Conservation (phyloP, 2,888 invertebrate species). For the Sphaerophoria rueppellii region DNA sequence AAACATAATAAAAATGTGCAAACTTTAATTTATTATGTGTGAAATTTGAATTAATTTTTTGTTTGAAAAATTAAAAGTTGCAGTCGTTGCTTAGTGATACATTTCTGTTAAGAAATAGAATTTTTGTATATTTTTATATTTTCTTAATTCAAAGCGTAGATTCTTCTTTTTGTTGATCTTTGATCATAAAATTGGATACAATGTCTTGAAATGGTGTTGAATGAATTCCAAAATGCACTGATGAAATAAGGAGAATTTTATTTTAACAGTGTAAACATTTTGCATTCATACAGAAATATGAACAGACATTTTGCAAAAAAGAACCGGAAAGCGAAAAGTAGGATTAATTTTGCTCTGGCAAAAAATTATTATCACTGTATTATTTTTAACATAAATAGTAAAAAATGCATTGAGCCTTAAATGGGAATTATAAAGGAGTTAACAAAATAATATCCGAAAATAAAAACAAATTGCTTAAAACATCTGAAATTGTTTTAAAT, state of each 20-base stretch:
- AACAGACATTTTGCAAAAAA: too few species aligned
- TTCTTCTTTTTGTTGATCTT: neutral
- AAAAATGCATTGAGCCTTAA: too few species aligned
- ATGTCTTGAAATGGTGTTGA: neutral
- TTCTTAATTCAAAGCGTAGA: neutral
- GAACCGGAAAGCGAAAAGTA: too few species aligned
- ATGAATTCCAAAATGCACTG: neutral
- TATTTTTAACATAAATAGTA: too few species aligned
- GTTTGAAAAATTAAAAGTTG: neutral
- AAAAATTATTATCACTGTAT: too few species aligned
- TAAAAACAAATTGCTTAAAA: neutral
- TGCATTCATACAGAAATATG: neutral
- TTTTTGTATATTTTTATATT: neutral
- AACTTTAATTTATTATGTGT: neutral
- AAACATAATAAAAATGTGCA: neutral
- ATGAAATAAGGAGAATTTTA: neutral
- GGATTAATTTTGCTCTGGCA: too few species aligned
- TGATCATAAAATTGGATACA: neutral
- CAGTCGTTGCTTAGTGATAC: slow-evolving; percentile 11
- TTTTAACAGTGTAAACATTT: neutral
- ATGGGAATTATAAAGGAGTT: neutral
- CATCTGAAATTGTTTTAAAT: neutral
- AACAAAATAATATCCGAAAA: neutral
- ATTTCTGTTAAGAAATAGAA: neutral
- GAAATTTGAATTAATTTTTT: neutral